phyloP scores from a whole-genome alignment of 2,113 vertebrate genomes.

The Condylura cristata region DNA sequence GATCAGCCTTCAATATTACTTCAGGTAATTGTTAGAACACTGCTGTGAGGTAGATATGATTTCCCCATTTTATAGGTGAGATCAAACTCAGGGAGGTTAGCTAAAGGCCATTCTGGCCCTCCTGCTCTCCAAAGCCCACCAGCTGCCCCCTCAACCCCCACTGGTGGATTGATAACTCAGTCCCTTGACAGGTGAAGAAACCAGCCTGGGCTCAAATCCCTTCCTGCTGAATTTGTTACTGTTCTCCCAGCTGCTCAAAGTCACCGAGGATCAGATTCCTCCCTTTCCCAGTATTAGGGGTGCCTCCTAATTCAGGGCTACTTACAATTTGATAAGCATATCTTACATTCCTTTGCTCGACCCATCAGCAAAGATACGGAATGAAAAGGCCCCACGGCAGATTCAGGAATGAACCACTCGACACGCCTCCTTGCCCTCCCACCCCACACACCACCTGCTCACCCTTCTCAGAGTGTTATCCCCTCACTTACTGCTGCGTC shows the following conservation, averaged over 20 bases:
- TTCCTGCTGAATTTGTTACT: neutral
- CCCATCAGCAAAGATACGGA: constrained; percentile 56
- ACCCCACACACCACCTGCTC: constrained; percentile 33
- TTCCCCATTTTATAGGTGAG: neutral
- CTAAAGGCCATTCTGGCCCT: neutral
- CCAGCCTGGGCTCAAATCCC: constrained; percentile 24
- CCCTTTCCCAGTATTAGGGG: constrained; percentile 45
- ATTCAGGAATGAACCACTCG: constrained; percentile 54
- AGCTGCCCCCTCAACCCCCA: neutral
- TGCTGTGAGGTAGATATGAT: neutral
- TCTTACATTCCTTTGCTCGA: constrained; percentile 65
- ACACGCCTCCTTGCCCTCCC: neutral
- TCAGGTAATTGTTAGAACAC: neutral
- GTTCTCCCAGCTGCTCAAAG: constrained; percentile 33
- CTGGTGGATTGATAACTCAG: neutral
- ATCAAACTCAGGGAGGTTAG: neutral
- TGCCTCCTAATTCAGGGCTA: constrained; percentile 31
- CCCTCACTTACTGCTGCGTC: neutral
- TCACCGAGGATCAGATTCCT: neutral
- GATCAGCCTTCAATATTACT: neutral
- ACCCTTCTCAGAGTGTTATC: neutral
- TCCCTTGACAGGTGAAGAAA: constrained; percentile 60
- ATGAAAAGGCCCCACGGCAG: constrained; percentile 32
- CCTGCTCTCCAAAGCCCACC: neutral
- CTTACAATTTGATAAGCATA: constrained; percentile 70